Evolutionary conservation across 1,140 invertebrate genomes (phyloP), one percentile per base, ranked within the genome.

Genomic region (Lasaia peninsularis): DNA sequence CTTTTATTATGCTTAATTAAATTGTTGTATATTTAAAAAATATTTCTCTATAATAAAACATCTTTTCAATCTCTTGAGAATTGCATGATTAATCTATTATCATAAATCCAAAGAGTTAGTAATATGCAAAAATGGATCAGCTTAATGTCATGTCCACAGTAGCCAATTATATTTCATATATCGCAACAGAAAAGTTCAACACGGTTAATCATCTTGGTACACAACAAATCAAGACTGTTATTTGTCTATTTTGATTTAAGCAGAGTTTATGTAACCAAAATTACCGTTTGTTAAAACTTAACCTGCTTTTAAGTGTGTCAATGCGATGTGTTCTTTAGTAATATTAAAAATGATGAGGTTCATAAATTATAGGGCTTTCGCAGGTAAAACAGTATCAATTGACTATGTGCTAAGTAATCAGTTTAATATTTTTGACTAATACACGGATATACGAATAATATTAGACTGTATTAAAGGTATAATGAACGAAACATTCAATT

Each of bases 231-330:
- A 28, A 18, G 16, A 44, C 40, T 44, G 40, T 44, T 44, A 44
- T 44, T 44, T 44, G 40, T 44, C 40, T 16, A 44, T 16, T 44
- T 44, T 11, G 16, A 18, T 44, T 44, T 44, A 20, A 44, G 18
- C 40, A 44, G 35, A 14, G 40, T 20, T 44, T 44, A 44, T 18
- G 40, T 44, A 44, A 44, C 40, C 40, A 44, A 44, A 44, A 44
- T 44, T 44, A 10, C 16, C 5, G 16, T 16, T 44, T 44, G 40
- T 44, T 18, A 44, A 44, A 44, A 44, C 14, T 44, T 44, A 44
- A 44, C 40, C 40, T 8, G 40, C 40, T 44, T 44, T 44, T 18
- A 44, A 44, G 16, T 44, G 40, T 44, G 40, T 20, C 40, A 44
- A 44, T 44, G 16, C 14, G 40, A 44, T 11, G 40, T 44, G 18